phyloP scores from a whole-genome alignment of 2,797 vertebrate genomes.

The Xerus rutilus region DNA sequence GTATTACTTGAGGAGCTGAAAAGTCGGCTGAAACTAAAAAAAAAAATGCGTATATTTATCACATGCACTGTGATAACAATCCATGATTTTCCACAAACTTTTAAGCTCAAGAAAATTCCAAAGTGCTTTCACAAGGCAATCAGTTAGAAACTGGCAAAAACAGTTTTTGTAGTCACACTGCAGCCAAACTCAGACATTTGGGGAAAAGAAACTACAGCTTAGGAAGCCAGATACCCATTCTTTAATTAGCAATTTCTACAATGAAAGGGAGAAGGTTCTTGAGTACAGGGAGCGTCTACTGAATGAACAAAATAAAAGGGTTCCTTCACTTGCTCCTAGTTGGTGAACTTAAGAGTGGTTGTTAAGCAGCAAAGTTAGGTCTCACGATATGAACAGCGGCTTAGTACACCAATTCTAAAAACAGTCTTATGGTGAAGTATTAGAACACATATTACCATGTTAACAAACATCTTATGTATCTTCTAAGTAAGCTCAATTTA shows the following conservation, averaged over 20 bases:
- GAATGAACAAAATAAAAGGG: background rate
- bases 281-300: background rate
- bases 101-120: slow-evolving; percentile 51
- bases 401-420: background rate
- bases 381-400: background rate
- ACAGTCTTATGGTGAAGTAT: slow-evolving; percentile 22
- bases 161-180: slow-evolving; percentile 42
- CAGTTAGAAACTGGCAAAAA: slow-evolving; percentile 62
- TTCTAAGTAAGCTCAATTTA: slow-evolving; percentile 22
- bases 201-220: background rate
- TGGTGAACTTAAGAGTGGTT: background rate
- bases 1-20: slow-evolving; percentile 96
- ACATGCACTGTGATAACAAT: slow-evolving; percentile 61
- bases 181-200: slow-evolving; percentile 65
- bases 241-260: slow-evolving; percentile 35
- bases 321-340: background rate
- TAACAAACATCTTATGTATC: background rate
- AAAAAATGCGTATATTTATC: background rate
- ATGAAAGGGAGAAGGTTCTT: slow-evolving; percentile 37
- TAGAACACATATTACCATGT: slow-evolving; percentile 20
- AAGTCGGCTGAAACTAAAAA: slow-evolving; percentile 97
- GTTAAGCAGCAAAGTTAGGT: slow-evolving; percentile 28
- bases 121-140: slow-evolving; percentile 63
- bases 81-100: background rate
- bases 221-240: background rate